Base-by-base conservation (phyloP, 1,140 invertebrate species). In the Calycopis cecrops region DNA sequence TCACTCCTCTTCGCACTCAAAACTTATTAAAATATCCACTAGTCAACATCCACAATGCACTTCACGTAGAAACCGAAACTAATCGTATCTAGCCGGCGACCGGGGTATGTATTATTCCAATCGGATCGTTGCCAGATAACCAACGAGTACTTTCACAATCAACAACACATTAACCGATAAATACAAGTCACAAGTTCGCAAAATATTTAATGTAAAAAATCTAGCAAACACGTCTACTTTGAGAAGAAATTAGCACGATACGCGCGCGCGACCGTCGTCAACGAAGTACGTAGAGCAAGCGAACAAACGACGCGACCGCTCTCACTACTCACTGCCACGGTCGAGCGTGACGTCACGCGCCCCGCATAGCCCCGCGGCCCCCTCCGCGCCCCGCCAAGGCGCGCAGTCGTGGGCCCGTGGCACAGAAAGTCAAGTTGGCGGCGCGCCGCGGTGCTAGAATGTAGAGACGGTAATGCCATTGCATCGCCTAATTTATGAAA, bases 301-400 rank as follows among this genome's bases (percentile, higher is more conserved):
- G 73, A 82, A 73, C 85, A 69, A 74, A 65, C 75, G 78, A 77
- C 79, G 75, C 79, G 76, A 69, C 71, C 79, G 77, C 80, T 82
- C 83, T 84, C 80, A 79, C 76, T 82, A 76, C 81, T 82, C 79
- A 84, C 81, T 85, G 81, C 83, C 81, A 86, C 83, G 83, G 83
- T 85, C 83, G 83, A 68, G 63, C 64, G 83, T 84, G 83, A 86
- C 83, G 83, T 86, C 80, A 86, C 76, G 57, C 56, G 52, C 57
- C 67, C 55, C 68, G 58, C 71, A 62, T 65, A 65, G 48, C 64
- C 62, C 60, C 55, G 62, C 58, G 57, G 58, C 69, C 35, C 73
- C 65, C 68, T 64, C 55, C 65, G 42, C 63, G 48, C 60, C 70
- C 50, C 60, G 59, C 62, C 57, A 42, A 55, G 65, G 38, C 68